Conservation (phyloP, 2,888 invertebrate genomes). For the Brachylomia viminalis region DNA sequence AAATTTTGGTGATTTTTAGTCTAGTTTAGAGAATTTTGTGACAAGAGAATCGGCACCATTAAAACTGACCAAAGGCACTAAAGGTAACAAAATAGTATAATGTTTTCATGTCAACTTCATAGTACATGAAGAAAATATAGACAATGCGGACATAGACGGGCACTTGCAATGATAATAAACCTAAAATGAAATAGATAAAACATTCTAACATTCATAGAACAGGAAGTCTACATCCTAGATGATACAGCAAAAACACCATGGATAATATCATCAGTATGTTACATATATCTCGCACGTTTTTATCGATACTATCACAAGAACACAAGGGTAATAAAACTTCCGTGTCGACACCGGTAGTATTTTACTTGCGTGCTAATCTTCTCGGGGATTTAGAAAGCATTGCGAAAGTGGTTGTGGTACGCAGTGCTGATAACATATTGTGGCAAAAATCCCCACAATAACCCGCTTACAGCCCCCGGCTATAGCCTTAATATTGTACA, state of each 20-base stretch:
- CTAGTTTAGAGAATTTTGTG: too few species aligned
- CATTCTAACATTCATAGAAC: conserved; percentile 7
- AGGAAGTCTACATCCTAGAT: conserved; percentile 51
- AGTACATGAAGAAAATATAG: background rate
- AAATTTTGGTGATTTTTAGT: too few species aligned
- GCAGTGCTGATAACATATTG: conserved; percentile 81
- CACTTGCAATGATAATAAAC: background rate
- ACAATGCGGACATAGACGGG: background rate
- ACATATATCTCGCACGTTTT: conserved; percentile 59
- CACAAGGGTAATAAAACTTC: conserved; percentile 67
- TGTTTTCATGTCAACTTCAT: conserved; percentile 6
- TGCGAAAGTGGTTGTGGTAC: conserved; percentile 79
- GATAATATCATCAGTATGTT: conserved; percentile 51
- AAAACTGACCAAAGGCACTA: background rate
- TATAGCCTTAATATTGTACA: conserved; percentile 57
- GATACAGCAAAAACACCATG: conserved; percentile 31
- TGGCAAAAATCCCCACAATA: conserved; percentile 83
- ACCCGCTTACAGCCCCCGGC: conserved; percentile 75
- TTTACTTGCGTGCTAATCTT: conserved; percentile 80
- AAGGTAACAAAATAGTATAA: background rate
- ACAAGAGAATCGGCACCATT: too few species aligned
- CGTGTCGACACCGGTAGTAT: conserved; percentile 67
- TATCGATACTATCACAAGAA: conserved; percentile 59
- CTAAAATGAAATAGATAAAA: background rate
- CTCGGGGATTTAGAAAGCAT: conserved; percentile 84